Evolutionary conservation across 2,113 vertebrate species (phyloP).

Genomic region (Raja brachyura): DNA sequence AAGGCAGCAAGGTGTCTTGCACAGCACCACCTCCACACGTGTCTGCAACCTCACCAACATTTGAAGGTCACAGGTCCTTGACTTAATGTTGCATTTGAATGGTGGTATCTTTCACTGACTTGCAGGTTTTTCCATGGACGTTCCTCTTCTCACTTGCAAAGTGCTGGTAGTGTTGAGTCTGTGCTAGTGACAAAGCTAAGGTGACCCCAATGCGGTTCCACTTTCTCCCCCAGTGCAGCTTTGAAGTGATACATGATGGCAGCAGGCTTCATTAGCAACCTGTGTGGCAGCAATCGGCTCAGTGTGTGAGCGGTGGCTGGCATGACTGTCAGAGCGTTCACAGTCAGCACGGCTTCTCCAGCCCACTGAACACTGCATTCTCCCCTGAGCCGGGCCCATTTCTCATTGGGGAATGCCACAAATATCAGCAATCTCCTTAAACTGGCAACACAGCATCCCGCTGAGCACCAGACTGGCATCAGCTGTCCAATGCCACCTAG

Average conservation of each 20-base stretch:
- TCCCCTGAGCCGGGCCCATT: slow-evolving; percentile 20
- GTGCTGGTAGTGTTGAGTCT: background rate
- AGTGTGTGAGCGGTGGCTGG: background rate
- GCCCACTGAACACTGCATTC: slow-evolving; percentile 7
- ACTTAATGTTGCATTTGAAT: no score
- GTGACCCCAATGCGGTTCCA: background rate
- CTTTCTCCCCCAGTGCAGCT: background rate
- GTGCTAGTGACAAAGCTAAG: background rate
- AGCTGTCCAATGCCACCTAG: background rate
- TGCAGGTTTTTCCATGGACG: background rate
- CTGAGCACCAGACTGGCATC: background rate
- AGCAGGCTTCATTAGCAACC: background rate
- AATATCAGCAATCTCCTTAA: background rate
- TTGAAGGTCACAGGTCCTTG: no score
- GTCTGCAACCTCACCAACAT: no score
- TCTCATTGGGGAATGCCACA: slow-evolving; percentile 9
- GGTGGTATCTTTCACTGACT: no score
- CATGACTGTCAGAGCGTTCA: slow-evolving; percentile 14
- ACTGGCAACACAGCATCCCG: background rate
- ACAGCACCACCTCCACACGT: no score
- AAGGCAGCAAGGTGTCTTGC: no score
- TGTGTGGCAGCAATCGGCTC: background rate
- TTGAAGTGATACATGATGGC: background rate
- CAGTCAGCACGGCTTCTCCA: background rate
- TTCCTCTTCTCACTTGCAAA: background rate